Evolutionary conservation across 2,797 vertebrate genomes (phyloP).

Genomic region (Hypotaenidia philippensis): DNA sequence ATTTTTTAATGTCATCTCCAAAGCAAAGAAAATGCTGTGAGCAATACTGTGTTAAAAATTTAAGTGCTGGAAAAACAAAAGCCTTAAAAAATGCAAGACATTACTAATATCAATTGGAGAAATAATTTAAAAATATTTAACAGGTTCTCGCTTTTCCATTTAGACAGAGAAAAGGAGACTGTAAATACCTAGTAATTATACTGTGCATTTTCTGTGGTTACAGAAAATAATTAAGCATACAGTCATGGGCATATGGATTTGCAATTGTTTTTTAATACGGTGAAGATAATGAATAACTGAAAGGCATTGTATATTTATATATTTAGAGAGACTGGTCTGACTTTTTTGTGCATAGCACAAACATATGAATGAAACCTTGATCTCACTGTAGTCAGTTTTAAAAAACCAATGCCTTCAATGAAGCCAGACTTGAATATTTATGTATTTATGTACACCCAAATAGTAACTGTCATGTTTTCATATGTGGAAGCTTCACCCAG

Average conservation of each 20-base stretch:
- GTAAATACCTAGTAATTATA: not conserved
- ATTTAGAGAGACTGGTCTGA: not conserved
- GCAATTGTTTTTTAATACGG: not conserved
- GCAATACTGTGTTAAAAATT: conserved; percentile 67
- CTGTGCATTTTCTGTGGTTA: not conserved
- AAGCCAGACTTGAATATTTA: not conserved
- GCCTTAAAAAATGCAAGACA: conserved; percentile 58
- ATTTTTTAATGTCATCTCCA: conserved; percentile 52
- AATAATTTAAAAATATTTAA: conserved; percentile 51
- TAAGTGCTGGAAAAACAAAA: conserved; percentile 53
- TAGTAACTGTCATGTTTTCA: not conserved
- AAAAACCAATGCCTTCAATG: not conserved
- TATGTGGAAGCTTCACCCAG: not conserved
- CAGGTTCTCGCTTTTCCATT: conserved; percentile 6
- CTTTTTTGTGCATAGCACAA: not conserved
- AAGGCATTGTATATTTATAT: not conserved
- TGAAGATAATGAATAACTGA: not conserved
- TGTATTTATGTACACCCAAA: not conserved
- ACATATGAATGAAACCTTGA: not conserved
- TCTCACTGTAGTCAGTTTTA: not conserved
- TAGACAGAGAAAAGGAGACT: not conserved
- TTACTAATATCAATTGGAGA: conserved; percentile 27
- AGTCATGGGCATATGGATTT: not conserved
- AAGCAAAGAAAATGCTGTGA: conserved; percentile 52
- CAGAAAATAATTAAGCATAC: not conserved